phyloP scores from a whole-genome alignment of 2,797 vertebrate genomes.

The Aselliscus stoliczkanus region DNA sequence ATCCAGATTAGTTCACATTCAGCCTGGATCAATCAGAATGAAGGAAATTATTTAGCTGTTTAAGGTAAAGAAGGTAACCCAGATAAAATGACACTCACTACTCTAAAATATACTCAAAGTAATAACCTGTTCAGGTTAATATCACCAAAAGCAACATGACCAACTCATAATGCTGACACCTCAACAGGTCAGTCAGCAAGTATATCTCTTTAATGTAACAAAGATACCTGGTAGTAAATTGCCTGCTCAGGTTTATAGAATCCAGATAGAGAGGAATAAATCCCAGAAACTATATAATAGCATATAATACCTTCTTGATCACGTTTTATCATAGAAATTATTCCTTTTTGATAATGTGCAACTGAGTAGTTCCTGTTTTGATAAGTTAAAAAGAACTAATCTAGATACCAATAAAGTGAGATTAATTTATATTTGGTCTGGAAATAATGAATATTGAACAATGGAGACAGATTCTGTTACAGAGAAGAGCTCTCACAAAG shows the following conservation, averaged over 20 bases:
- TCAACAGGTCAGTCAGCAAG: not conserved
- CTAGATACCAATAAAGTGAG: not conserved
- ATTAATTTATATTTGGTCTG: conserved; percentile 3
- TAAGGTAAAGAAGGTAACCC: not conserved
- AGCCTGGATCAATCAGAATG: not conserved
- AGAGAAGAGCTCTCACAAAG: conserved; percentile 13
- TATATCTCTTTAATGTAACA: not conserved
- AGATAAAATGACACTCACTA: not conserved
- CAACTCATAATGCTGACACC: not conserved
- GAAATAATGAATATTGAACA: conserved; percentile 35
- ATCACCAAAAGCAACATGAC: not conserved
- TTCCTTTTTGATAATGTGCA: not conserved
- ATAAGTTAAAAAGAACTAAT: not conserved
- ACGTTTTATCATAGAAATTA: not conserved
- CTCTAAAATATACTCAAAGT: not conserved
- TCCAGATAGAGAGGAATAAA: not conserved
- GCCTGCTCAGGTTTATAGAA: not conserved
- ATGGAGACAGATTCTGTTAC: not conserved
- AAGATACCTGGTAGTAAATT: not conserved
- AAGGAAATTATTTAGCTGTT: not conserved
- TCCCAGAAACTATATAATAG: not conserved
- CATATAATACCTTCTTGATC: not conserved
- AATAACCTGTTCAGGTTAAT: not conserved
- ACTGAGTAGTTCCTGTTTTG: not conserved
- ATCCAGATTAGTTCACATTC: not conserved